A percentile compares a stretch with the other conserved stretches of the same genome.
These are phyloP conservation scores for Adelges cooleyi DNA, from an alignment of 1,140 invertebrate species.

Conservation along the genomic window DNA sequence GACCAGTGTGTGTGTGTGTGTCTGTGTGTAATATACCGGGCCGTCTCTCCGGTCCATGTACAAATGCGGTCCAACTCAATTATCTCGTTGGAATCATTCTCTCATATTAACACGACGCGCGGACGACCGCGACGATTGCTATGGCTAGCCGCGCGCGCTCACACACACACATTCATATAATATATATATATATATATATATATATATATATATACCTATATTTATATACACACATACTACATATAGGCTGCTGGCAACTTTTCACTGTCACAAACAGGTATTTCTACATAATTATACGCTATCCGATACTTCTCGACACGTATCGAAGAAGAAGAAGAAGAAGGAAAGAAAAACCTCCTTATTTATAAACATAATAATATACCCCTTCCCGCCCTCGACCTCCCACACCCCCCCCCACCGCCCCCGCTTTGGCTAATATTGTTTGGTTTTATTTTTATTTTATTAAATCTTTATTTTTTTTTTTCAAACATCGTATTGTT, in stretches of 20 bases:
- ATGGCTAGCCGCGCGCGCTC: not conserved
- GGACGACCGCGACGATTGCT: not conserved
- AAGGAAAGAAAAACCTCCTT: not conserved
- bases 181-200: too few relatives aligned
- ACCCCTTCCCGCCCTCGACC: not conserved
- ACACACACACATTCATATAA: not conserved
- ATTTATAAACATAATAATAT: slow-evolving; percentile 12
- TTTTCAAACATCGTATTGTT: not conserved
- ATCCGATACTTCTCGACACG: slow-evolving; percentile 25
- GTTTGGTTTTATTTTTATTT: too few relatives aligned
- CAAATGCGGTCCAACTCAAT: slow-evolving; percentile 27
- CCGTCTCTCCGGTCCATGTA: not conserved
- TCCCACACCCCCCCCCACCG: not conserved
- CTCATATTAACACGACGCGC: slow-evolving; percentile 20
- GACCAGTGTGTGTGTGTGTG: not conserved
- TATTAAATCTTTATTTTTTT: too few relatives aligned
- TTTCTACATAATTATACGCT: slow-evolving; percentile 27
- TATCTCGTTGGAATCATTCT: slow-evolving; percentile 28
- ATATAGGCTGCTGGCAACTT: slow-evolving; percentile 2
- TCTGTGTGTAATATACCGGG: not conserved
- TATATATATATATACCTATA: too few relatives aligned
- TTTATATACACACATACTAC: not conserved
- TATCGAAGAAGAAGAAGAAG: not conserved
- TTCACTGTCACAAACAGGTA: slow-evolving; percentile 28
- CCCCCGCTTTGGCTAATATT: not conserved